These are phyloP conservation scores for Diadegma fenestrale DNA, from an alignment of 2,888 invertebrate genomes.

Conservation along the genomic window DNA sequence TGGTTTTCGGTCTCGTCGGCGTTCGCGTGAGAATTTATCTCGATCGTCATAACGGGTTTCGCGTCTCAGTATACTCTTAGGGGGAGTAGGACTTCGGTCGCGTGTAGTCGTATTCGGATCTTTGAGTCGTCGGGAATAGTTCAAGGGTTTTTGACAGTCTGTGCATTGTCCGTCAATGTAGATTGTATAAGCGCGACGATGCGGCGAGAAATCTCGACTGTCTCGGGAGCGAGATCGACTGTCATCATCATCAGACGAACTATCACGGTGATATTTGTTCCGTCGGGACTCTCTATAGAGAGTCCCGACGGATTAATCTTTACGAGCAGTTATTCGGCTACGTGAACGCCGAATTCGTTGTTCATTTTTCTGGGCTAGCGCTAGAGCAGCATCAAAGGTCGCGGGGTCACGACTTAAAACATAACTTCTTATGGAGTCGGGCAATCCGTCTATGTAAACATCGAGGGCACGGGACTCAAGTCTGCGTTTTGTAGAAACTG, in stretches of 20 bases:
- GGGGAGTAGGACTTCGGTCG: neutral
- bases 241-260: neutral
- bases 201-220: constrained; percentile 6
- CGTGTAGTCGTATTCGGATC: neutral
- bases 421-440: too few relatives aligned
- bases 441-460: too few relatives aligned
- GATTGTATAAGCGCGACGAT: neutral
- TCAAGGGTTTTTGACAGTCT: neutral
- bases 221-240: neutral
- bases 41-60: neutral
- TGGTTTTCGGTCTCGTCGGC: neutral
- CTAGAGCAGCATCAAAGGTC: too few relatives aligned
- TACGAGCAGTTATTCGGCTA: too few relatives aligned
- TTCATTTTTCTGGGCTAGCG: too few relatives aligned
- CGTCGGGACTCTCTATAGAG: too few relatives aligned
- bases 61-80: neutral
- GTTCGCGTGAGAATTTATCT: neutral
- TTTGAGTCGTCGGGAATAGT: neutral
- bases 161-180: neutral
- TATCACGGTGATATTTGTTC: too few relatives aligned
- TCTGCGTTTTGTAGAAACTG: too few relatives aligned
- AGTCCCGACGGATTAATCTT: too few relatives aligned
- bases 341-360: too few relatives aligned
- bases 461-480: too few relatives aligned
- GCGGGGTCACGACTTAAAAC: too few relatives aligned